Conservation (phyloP, 2,797 vertebrate genomes). For the Chromobotia macracanthus region DNA sequence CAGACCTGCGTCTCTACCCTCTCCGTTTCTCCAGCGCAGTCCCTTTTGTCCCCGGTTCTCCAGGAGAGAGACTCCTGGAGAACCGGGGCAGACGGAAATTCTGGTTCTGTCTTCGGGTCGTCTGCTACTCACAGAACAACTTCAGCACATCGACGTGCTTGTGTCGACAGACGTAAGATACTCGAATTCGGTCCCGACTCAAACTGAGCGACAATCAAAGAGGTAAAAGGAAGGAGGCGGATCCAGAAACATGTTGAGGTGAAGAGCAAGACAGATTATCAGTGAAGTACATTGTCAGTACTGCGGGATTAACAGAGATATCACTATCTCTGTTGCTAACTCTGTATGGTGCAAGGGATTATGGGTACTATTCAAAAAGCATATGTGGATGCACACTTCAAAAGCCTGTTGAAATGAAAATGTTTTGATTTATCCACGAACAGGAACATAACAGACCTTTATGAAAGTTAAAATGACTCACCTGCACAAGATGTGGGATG, state of each 20-base stretch:
- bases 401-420: too few species aligned
- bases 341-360: too few species aligned
- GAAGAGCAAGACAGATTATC: slow-evolving; percentile 53
- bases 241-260: slow-evolving; percentile 50
- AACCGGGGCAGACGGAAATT: slow-evolving; percentile 64
- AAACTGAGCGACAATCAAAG: slow-evolving; percentile 76
- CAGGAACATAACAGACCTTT: too few species aligned
- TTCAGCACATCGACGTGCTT: slow-evolving; percentile 82
- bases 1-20: slow-evolving; percentile 68
- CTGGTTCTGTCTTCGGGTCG: slow-evolving; percentile 68
- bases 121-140: too few species aligned
- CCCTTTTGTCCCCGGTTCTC: slow-evolving; percentile 72
- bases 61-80: slow-evolving; percentile 64
- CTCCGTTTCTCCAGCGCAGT: slow-evolving; percentile 67
- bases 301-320: too few species aligned
- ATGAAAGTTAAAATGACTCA: too few species aligned
- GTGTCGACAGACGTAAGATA: slow-evolving; percentile 80
- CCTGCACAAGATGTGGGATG: slow-evolving; percentile 47
- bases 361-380: too few species aligned
- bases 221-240: slow-evolving; percentile 68
- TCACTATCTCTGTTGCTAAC: too few species aligned
- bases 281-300: too few species aligned
- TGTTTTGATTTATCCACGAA: too few species aligned
- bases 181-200: slow-evolving; percentile 85
- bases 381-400: too few species aligned